Percentiles rank a stretch among this genome's conserved stretches.
Conservation (phyloP, 2,113 vertebrate species). For the Rana temporaria region DNA sequence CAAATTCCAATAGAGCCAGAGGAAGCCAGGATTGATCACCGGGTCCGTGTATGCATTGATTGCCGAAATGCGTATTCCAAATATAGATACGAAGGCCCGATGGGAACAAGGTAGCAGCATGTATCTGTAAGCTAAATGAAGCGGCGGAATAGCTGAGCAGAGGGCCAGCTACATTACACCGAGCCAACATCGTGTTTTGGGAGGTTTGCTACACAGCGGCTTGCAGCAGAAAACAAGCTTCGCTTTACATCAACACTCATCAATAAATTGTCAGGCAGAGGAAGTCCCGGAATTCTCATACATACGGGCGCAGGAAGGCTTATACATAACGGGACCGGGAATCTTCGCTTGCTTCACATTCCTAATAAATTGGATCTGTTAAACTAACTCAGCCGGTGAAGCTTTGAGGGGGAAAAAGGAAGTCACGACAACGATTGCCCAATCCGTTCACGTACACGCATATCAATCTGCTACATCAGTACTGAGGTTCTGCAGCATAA, state of each 20-base stretch:
- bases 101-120: not conserved
- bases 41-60: constrained; percentile 8
- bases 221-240: constrained; percentile 6
- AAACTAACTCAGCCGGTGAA: too few species aligned
- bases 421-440: too few species aligned
- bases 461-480: too few species aligned
- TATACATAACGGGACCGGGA: not conserved
- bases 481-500: too few species aligned
- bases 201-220: not conserved
- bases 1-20: not conserved
- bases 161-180: not conserved
- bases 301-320: too few species aligned
- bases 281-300: not conserved
- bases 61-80: constrained; percentile 48
- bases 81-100: constrained; percentile 30
- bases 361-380: too few species aligned
- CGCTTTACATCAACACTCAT: not conserved
- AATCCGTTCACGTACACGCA: too few species aligned
- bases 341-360: not conserved
- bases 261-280: not conserved
- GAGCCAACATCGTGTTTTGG: not conserved
- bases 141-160: not conserved
- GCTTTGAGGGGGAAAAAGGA: too few species aligned
- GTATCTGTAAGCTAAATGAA: constrained; percentile 11
- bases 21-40: constrained; percentile 23